Evolutionary conservation across 2,797 vertebrate genomes (phyloP).

Genomic region (Mycteria americana): DNA sequence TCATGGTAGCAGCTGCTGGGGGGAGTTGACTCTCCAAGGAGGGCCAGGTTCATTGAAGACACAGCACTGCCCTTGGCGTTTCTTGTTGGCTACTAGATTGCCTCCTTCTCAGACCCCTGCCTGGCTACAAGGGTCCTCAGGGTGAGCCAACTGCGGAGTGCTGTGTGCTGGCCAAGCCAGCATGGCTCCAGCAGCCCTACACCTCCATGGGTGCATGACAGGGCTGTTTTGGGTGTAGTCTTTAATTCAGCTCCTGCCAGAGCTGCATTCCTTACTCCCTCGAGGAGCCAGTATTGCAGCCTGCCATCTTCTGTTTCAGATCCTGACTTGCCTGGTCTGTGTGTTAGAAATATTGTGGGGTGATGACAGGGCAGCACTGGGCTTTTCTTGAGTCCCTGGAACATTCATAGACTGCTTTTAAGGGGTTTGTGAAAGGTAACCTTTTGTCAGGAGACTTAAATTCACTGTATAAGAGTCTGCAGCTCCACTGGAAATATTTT

Average conservation of each 20-base stretch:
- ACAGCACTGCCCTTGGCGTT: not conserved
- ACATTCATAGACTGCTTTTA: not conserved
- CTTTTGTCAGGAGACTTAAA: not conserved
- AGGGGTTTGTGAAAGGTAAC: not conserved
- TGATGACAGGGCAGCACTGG: not conserved
- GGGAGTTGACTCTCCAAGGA: not conserved
- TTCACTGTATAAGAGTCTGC: not conserved
- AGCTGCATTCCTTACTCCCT: not conserved
- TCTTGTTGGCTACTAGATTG: not conserved
- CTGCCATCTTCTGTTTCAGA: not conserved
- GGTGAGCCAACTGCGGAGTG: not conserved
- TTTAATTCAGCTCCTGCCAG: not conserved
- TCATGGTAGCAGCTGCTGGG: not conserved
- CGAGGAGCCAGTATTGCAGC: not conserved
- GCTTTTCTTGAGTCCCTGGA: not conserved
- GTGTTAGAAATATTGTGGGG: not conserved
- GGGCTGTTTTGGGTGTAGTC: not conserved
- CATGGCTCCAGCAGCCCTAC: not conserved
- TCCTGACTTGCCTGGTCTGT: not conserved
- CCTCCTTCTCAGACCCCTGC: not conserved
- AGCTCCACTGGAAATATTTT: not conserved
- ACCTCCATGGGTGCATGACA: fast-evolving
- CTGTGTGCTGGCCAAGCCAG: not conserved
- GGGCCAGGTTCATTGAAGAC: not conserved
- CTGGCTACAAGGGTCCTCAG: not conserved